A percentile compares a stretch with the other conserved stretches of the same genome.
Evolutionary conservation across 2,888 invertebrate genomes (phyloP).

Genomic region (Rhopalosiphum nymphaeae): DNA sequence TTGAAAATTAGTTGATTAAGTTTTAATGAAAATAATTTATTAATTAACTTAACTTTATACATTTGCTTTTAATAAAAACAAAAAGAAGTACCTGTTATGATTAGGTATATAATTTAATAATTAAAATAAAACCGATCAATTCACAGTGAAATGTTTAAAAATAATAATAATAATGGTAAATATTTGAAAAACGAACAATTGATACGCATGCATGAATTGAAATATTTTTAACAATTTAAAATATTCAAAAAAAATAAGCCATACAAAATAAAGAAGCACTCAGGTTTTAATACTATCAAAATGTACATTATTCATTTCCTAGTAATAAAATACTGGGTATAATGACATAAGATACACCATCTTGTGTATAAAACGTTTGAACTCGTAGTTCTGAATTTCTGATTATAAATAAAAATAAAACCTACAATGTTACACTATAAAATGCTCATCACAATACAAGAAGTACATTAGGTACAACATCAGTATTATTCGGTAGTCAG

Average conservation of each 20-base stretch:
- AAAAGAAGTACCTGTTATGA: neutral
- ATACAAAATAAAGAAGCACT: neutral
- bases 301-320: neutral
- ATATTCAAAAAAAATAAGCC: neutral
- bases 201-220: neutral
- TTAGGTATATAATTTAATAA: neutral
- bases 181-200: neutral
- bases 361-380: neutral
- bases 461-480: neutral
- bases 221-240: neutral
- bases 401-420: neutral
- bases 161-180: neutral
- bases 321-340: neutral
- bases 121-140: neutral
- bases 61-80: neutral
- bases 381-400: neutral
- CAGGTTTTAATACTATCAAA: neutral
- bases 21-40: neutral
- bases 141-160: neutral
- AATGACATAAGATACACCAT: neutral
- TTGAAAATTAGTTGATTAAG: neutral
- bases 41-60: neutral
- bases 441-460: neutral
- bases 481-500: neutral
- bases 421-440: neutral